A percentile compares a stretch with the other conserved stretches of the same genome.
Evolutionary conservation across 2,797 vertebrate genomes (phyloP).

Genomic region (Octomys mimax): DNA sequence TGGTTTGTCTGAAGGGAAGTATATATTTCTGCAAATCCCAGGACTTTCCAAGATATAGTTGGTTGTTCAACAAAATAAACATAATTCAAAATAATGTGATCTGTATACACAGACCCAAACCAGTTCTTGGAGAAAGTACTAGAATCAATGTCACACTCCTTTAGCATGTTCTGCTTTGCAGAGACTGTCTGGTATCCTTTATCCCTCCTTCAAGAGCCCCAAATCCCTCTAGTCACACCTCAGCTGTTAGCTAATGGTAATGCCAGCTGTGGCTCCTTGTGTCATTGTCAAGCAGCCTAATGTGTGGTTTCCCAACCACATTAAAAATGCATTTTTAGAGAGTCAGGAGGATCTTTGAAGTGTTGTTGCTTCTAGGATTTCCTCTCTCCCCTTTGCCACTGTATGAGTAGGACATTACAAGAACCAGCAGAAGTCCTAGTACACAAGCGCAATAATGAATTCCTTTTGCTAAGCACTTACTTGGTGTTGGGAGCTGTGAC

Average conservation of each 20-base stretch:
- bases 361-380: neutral
- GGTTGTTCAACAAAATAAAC: neutral
- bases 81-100: neutral
- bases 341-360: constrained; percentile 4
- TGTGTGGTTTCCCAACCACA: neutral
- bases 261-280: constrained; percentile 71
- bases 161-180: neutral
- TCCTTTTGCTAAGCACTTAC: neutral
- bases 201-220: constrained; percentile 60
- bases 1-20: neutral
- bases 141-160: constrained; percentile 31
- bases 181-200: constrained; percentile 57
- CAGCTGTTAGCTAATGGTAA: constrained; percentile 68
- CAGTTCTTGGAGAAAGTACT: neutral
- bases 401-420: neutral
- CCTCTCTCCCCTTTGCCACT: neutral
- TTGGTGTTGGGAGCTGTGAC: neutral
- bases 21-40: neutral
- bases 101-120: neutral
- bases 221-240: constrained; percentile 75
- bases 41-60: neutral
- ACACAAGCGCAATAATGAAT: neutral
- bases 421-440: neutral
- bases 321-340: neutral
- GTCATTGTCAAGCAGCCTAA: constrained; percentile 38